Percentiles rank a stretch among this genome's conserved stretches.
Evolutionary conservation across 2,797 vertebrate genomes (phyloP).

Genomic region (Fundulus diaphanus): DNA sequence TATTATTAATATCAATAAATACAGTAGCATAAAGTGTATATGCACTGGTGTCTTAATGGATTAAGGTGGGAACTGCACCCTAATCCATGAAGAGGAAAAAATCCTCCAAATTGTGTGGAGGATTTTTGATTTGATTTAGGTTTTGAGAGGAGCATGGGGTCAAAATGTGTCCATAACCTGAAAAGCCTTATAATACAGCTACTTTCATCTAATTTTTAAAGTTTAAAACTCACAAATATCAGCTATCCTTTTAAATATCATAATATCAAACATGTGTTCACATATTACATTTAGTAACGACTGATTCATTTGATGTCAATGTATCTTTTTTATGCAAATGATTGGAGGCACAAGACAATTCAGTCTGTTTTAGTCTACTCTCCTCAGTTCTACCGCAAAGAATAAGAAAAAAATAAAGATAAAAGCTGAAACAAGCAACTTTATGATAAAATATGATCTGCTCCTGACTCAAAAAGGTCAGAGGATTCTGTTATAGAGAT

Average conservation of each 20-base stretch:
- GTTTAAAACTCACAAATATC: background rate
- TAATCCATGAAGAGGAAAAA: no score
- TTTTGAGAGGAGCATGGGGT: background rate
- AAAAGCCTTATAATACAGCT: background rate
- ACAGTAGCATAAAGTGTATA: background rate
- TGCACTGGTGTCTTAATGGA: background rate
- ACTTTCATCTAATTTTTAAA: background rate
- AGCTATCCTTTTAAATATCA: no score
- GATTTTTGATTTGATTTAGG: background rate
- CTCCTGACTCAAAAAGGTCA: no score
- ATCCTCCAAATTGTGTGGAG: background rate
- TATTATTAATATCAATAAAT: no score
- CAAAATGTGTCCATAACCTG: fast-evolving
- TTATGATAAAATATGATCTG: background rate
- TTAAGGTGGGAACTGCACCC: no score
- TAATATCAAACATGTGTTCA: no score
- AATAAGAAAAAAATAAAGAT: background rate
- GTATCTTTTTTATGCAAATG: background rate
- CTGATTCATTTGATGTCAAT: background rate
- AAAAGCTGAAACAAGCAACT: background rate
- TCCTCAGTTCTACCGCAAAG: background rate
- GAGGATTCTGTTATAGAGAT: no score
- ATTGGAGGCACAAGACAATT: background rate
- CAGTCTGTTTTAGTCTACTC: background rate
- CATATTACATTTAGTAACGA: no score